These are phyloP conservation scores for Alectoris magna DNA, from an alignment of 2,797 vertebrate species.

Conservation along the genomic window DNA sequence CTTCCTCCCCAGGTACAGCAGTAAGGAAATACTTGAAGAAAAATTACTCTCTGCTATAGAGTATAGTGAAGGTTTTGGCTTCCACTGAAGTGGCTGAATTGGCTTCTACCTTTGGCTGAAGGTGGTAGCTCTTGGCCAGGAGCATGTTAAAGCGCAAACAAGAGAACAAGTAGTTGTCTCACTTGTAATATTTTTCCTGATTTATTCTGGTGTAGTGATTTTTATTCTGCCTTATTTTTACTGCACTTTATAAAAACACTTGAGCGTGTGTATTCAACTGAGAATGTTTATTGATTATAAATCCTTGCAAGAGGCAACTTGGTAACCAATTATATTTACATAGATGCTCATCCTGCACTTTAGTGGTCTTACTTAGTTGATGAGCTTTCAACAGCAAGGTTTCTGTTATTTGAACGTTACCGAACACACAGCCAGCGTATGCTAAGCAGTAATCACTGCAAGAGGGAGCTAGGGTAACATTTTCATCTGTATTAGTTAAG, in stretches of 20 bases:
- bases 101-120: too few species aligned
- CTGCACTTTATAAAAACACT: background rate
- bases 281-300: background rate
- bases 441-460: background rate
- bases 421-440: background rate
- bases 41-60: slow-evolving; percentile 68
- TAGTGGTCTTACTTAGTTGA: background rate
- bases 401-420: background rate
- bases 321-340: background rate
- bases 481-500: background rate
- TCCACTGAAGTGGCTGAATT: too few species aligned
- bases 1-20: slow-evolving; percentile 78
- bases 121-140: background rate
- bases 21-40: slow-evolving; percentile 48
- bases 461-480: background rate
- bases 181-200: background rate
- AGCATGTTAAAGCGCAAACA: slow-evolving; percentile 7
- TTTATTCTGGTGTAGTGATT: background rate
- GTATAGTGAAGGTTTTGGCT: slow-evolving; percentile 65
- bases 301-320: background rate
- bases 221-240: background rate
- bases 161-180: background rate
- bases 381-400: background rate
- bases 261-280: background rate
- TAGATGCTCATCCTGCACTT: background rate